Base-by-base conservation (phyloP, 2,888 invertebrate genomes). In the Meghimatium bilineatum region DNA sequence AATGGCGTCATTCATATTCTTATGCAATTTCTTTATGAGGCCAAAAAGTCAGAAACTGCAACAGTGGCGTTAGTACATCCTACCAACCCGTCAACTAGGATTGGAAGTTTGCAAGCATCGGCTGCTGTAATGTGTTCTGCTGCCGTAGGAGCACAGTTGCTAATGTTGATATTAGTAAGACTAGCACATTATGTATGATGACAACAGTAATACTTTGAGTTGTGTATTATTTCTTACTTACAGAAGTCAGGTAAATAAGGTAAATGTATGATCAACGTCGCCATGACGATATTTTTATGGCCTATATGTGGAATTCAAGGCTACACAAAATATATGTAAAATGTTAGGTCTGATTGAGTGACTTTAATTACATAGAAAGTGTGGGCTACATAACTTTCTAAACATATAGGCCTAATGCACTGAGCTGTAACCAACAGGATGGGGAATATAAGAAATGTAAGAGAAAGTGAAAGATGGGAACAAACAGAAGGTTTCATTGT, bases 1-100 rank as follows among this genome's bases (percentile, higher is more conserved):
- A 91, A 91, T 85, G 91, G 91, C 26, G 88, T 91, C n/a, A 90
- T 91, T 38, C 91, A 91, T 80, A 87, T 91, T 20, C 83, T 91
- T 23, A 89, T 90, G 81, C 87, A 88, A 36, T 86, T 90, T 63
- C 85, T 91, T 74, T 87, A 89, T 67, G 87, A 86, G 26, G 86
- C 88, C 20, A 81, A 44, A 69, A 36, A 38, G n/a, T 1, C 81
- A 29, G 81, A 71, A 23, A 60, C n/a, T n/a, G 29, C 63, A 29
- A 81, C 81, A 26, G n/a, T 71, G 5, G 49, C 60, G 6, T 69
- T 71, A 23, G 49, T n/a, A 10, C 26, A 77, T 20, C 56, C 67
- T 14, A 69, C 34, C 69, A 60, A 63, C 36, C 60, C 49, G 17
- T 76, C 72, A 38, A 78, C 81, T 29, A 34, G 52, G 74, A 14